phyloP scores from a whole-genome alignment of 2,888 invertebrate species.

The Mesorhabditis spiculigera region DNA sequence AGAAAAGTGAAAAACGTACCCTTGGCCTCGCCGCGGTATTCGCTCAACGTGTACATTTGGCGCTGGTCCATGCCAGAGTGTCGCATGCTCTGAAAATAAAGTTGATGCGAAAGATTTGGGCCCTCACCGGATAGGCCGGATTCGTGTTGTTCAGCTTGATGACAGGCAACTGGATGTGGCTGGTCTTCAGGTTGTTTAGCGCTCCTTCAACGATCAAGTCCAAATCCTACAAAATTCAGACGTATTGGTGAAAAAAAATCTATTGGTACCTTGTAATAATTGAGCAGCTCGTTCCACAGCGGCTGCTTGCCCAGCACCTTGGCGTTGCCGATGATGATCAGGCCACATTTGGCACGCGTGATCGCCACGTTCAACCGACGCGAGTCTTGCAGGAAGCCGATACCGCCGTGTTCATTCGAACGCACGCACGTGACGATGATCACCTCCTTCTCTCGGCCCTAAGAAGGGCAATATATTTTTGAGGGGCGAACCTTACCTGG shows the following conservation, averaged over 20 bases:
- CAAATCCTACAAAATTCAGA: conserved; percentile 16
- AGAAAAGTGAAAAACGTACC: neutral
- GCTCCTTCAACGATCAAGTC: conserved; percentile 83
- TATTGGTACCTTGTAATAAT: conserved; percentile 24
- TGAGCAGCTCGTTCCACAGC: conserved; percentile 90
- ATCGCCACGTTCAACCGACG: conserved; percentile 93
- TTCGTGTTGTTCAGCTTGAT: conserved; percentile 21
- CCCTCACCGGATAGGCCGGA: conserved; percentile 17
- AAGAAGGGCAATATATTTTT: conserved; percentile 11
- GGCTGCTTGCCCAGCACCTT: conserved; percentile 95
- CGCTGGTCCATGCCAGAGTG: conserved; percentile 15
- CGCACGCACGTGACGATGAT: conserved; percentile 98
- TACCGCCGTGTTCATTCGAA: conserved; percentile 96
- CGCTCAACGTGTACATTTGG: conserved; percentile 26
- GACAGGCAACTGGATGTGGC: conserved; percentile 91
- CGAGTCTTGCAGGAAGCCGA: conserved; percentile 96
- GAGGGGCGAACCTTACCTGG: conserved; percentile 39
- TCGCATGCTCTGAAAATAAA: neutral
- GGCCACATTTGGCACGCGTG: conserved; percentile 78
- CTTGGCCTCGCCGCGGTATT: conserved; percentile 20
- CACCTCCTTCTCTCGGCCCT: conserved; percentile 93
- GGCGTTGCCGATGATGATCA: conserved; percentile 94
- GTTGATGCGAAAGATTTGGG: neutral
- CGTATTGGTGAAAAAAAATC: neutral
- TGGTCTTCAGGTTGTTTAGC: conserved; percentile 90